Evolutionary conservation across 2,888 invertebrate species (phyloP).

Genomic region (Andricus quercusramuli): DNA sequence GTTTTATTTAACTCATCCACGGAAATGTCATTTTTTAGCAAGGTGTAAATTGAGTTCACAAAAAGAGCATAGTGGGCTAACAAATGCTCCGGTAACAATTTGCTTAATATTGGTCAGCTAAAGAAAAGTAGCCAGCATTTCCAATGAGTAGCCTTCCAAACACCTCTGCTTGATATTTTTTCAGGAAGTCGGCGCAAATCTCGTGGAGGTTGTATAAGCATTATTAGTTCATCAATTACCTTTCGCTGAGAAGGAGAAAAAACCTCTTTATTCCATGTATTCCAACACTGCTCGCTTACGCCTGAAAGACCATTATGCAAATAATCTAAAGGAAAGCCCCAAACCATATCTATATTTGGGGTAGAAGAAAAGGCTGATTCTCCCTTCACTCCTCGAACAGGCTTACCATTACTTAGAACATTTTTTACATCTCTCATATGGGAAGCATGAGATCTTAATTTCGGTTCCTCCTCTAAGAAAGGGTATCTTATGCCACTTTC

Average conservation of each 20-base stretch:
- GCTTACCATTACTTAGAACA: neutral
- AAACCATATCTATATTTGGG: too few species aligned
- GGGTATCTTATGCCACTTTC: constrained; percentile 40
- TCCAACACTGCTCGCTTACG: too few species aligned
- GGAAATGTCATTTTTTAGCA: constrained; percentile 43
- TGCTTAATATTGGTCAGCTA: constrained; percentile 16
- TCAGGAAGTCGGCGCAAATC: too few species aligned
- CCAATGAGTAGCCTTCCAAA: constrained; percentile 46
- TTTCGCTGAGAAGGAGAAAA: neutral
- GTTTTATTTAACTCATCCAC: constrained; percentile 47
- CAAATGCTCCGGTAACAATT: constrained; percentile 15
- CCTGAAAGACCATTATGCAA: too few species aligned
- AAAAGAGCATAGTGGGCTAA: constrained; percentile 37
- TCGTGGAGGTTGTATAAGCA: too few species aligned
- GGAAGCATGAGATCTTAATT: constrained; percentile 30
- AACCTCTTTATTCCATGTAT: too few species aligned
- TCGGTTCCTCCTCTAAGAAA: neutral
- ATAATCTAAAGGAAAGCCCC: too few species aligned
- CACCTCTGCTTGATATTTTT: neutral
- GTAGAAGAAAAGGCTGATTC: too few species aligned
- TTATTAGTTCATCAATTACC: neutral
- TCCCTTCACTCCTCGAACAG: constrained; percentile 27
- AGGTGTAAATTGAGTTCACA: constrained; percentile 28
- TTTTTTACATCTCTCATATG: constrained; percentile 15
- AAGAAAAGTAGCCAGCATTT: neutral